Evolutionary conservation across 2,113 vertebrate genomes (phyloP), one percentile per base, ranked within the genome.

Genomic region (Equus quagga): DNA sequence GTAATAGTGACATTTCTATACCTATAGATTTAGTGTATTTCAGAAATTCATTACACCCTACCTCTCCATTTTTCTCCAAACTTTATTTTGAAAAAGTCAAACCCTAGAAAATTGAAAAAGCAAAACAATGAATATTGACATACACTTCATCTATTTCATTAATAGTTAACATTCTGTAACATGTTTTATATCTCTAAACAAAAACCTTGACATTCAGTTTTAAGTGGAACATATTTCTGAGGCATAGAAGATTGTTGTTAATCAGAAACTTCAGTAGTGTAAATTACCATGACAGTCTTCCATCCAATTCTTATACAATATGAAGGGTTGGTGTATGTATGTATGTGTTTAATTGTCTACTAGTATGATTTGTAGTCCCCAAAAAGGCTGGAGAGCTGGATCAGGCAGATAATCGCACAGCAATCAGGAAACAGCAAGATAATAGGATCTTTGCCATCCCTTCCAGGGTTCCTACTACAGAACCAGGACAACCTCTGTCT

Each of bases 61-160:
- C 12, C 62, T 56, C 18, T 80, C 83, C 89, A 60, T 75, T 96
- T 87, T 78, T 76, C 79, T 90, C 44, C 19, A 76, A 86, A 54
- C 15, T 83, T 79, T 75, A 89, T 85, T 96, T 80, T 84, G 23
- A 88, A 95, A 94, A 62, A 12, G 2, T 41, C 62, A 76, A 91
- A 76, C 13, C 26, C 33, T 60, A 67, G n/a, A 65, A 96, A 69
- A 86, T 5, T 44, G 26, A 62, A 93, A 94, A 93, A 70, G 4
- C 12, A 33, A 93, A 88, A 75, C 36, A 87, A 54, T 14, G 65
- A 54, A 54, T 41, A 56, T 5, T 14, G 8, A 79, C 19, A 78
- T 15, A 54, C 0, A 51, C 1, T 62, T 87, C 10, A 46, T 44
- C 58, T n/a, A 46, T 67, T 67, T 86, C 18, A 89, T 54, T 49